Conservation (phyloP, 2,113 vertebrate genomes). For the Anarhynchus alexandrinus region DNA sequence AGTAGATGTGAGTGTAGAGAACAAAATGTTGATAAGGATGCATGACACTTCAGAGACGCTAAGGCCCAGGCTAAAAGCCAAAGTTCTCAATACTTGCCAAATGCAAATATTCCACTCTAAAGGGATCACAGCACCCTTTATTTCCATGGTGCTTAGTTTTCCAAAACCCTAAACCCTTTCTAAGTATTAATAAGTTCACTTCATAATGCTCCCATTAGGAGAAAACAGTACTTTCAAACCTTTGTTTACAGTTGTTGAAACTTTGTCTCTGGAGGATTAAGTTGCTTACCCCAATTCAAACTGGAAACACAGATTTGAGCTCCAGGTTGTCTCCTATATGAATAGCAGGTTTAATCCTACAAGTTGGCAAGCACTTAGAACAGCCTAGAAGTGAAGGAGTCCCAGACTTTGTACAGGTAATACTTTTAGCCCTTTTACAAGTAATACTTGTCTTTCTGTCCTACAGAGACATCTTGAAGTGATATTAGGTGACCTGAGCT, state of each 20-base stretch:
- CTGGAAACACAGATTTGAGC: background rate
- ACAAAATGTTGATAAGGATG: background rate
- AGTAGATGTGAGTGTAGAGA: background rate
- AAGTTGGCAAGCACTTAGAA: background rate
- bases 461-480: background rate
- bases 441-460: background rate
- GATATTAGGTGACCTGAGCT: background rate
- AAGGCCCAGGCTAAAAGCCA: background rate
- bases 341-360: background rate
- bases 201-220: background rate
- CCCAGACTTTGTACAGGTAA: background rate
- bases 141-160: background rate
- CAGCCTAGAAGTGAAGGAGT: background rate
- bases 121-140: background rate
- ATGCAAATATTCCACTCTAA: background rate
- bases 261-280: background rate
- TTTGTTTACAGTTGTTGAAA: background rate
- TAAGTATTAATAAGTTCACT: background rate
- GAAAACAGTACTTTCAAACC: background rate
- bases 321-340: background rate
- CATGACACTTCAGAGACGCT: background rate
- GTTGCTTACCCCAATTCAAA: background rate
- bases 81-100: background rate
- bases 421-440: background rate
- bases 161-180: background rate